Base-by-base conservation (phyloP, 1,140 invertebrate genomes). In the Antheraea pernyi region DNA sequence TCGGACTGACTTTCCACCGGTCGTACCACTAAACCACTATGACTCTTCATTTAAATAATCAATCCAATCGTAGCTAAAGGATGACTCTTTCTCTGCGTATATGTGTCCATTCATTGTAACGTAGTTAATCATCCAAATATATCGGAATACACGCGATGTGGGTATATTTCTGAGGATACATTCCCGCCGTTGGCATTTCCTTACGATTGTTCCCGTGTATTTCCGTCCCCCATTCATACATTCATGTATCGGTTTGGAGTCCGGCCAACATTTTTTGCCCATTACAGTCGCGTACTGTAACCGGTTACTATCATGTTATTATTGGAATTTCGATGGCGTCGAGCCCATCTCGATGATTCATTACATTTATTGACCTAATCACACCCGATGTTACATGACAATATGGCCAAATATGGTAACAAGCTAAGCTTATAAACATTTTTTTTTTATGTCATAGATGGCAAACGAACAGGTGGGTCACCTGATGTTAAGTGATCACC, bases 191-290 rank as follows among this genome's bases (percentile, higher is more conserved):
- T 30, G 59, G 64, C 11, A 69, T 62, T 69, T 68, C 63, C 30
- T 46, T 7, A 53, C 58, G 19, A 53, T 18, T 59, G 59, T 62
- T 72, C 53, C 60, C 39, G 53, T 62, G 69, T 66, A 72, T 67
- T 72, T 76, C 65, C 73, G 70, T 74, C 71, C 61, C 62, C 69
- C 78, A 77, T 80, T 80, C 73, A 77, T 75, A 66, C 63, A 69
- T 42, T 42, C 39, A 68, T 65, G 22, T 61, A 36, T 30, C 19
- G 13, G 4, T 46, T 22, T 65, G 64, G 64, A 39, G 64, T 19
- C 8, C 2, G 3, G 39, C 39, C 64, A 65, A 65, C 13, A 65
- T 65, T 53, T 65, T 65, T 65, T 65, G 10, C 19, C 64, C 64
- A 65, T 65, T 65, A 65, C 64, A 19, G 60, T 22, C 60, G 10